Percentiles rank a stretch among this genome's conserved stretches.
Evolutionary conservation across 2,888 invertebrate genomes (phyloP).

Genomic region (Brenthis daphne): DNA sequence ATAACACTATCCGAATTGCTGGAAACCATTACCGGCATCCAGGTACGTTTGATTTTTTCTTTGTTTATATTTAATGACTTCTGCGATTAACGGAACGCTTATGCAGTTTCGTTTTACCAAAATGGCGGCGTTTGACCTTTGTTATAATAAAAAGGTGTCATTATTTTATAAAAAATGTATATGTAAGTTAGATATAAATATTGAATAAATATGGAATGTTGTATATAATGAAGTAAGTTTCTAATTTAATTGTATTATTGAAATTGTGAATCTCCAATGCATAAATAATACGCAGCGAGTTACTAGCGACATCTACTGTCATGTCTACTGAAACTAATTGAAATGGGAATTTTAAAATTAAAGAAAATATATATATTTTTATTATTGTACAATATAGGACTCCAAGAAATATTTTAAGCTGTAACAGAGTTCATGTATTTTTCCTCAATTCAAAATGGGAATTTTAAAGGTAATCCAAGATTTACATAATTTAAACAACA

Average conservation of each 20-base stretch:
- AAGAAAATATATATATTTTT: neutral
- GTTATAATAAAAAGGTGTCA: neutral
- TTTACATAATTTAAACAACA: neutral
- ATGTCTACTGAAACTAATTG: neutral
- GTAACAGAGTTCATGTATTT: too few relatives aligned
- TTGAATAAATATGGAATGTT: neutral
- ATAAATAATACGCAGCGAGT: neutral
- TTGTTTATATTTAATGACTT: conserved; percentile 46
- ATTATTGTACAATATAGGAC: too few relatives aligned
- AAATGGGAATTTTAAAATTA: neutral
- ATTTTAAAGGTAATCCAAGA: neutral
- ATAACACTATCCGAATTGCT: conserved; percentile 70
- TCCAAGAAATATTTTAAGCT: neutral
- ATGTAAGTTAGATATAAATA: neutral
- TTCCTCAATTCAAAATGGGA: neutral
- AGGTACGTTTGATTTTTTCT: conserved; percentile 49
- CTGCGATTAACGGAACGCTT: conserved; percentile 76
- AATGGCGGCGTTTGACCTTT: conserved; percentile 52
- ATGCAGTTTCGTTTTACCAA: conserved; percentile 55
- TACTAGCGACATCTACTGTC: conserved; percentile 10
- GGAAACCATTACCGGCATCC: conserved; percentile 69
- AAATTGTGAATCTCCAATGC: neutral
- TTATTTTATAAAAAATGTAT: neutral
- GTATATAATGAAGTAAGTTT: neutral
- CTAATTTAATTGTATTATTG: neutral